phyloP scores from a whole-genome alignment of 1,140 invertebrate species.

The Vanessa atalanta region DNA sequence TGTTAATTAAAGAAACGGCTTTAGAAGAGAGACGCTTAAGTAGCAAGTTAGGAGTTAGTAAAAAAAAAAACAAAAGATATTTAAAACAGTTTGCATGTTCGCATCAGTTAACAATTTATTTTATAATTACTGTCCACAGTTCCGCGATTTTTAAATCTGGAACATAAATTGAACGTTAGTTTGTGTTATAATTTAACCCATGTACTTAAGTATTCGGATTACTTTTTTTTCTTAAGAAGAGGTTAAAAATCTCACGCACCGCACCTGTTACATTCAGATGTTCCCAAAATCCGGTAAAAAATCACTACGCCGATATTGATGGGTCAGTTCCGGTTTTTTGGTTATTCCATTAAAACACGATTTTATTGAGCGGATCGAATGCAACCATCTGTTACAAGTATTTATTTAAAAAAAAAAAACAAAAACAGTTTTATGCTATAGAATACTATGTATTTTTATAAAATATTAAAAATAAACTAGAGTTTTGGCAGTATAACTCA shows the following conservation, averaged over 20 bases:
- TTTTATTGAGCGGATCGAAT: slow-evolving; percentile 44
- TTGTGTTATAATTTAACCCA: neutral
- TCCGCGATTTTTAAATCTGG: neutral
- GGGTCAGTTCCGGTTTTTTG: slow-evolving; percentile 65
- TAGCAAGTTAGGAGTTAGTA: slow-evolving; percentile 67
- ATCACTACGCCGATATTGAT: slow-evolving; percentile 67
- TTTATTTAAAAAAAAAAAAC: slow-evolving; percentile 23
- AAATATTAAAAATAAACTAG: slow-evolving; percentile 1
- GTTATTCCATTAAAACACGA: slow-evolving; percentile 50
- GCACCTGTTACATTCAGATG: slow-evolving; percentile 71
- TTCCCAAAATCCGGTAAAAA: slow-evolving; percentile 67
- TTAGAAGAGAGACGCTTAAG: slow-evolving; percentile 64
- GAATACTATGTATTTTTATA: neutral
- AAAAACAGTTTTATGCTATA: slow-evolving; percentile 37
- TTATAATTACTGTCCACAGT: slow-evolving; percentile 12
- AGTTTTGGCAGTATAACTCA: neutral
- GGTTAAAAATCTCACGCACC: slow-evolving; percentile 44
- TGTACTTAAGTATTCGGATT: neutral
- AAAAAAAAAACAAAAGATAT: slow-evolving; percentile 62
- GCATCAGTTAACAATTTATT: slow-evolving; percentile 56
- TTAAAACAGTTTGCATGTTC: slow-evolving; percentile 62
- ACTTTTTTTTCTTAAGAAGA: slow-evolving; percentile 17
- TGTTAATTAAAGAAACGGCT: slow-evolving; percentile 77
- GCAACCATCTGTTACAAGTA: slow-evolving; percentile 49
- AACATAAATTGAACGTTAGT: neutral